Evolutionary conservation across 2,797 vertebrate genomes (phyloP), one percentile per base, ranked within the genome.

Genomic region (Pseudocheirus occidentalis): DNA sequence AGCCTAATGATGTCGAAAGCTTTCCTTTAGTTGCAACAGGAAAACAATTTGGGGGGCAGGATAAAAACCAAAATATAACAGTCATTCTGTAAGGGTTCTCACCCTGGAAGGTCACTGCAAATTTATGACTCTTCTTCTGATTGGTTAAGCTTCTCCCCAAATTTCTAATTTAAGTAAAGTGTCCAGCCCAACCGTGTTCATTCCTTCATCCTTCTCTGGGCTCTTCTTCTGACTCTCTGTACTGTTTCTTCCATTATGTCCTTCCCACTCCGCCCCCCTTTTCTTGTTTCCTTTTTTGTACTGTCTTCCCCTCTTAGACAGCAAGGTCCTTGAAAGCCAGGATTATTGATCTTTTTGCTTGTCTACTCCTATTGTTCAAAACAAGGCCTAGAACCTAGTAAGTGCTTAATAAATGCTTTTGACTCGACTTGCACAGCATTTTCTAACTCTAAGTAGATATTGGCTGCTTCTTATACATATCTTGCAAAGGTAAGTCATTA

Each of bases 11-110:
- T 90, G 90, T 50, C 92, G 31, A 46, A 87, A 87, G 21, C 40
- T 87, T 87, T 87, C 40, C 73, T 93, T 92, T 21, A 58, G 31
- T 93, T 94, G 91, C 94, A 90, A 89, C 27, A 95, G 73, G 18
- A 94, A 94, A 94, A 40, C 62, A 92, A 55, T 92, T 55, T 94
- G 90, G 16, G 55, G 55, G 16, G 7, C 31, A 28, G n/a, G 55
- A 18, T 21, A 59, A 31, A 95, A 27, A 93, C 66, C 95, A 9
- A 66, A 90, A 95, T 92, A 66, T 73, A 10, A n/a, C 6, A 55
- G 90, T 2, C 11, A 50, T 54, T 52, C 52, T 89, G 92, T 87
- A 62, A 95, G 18, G 40, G 59, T 13, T 24, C n/a, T 58, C 7
- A 27, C 31, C 40, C 21, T 46, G 40, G 21, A 87, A 50, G 40